Evolutionary conservation across 2,888 invertebrate genomes (phyloP).

Genomic region (Punctoribates punctum): DNA sequence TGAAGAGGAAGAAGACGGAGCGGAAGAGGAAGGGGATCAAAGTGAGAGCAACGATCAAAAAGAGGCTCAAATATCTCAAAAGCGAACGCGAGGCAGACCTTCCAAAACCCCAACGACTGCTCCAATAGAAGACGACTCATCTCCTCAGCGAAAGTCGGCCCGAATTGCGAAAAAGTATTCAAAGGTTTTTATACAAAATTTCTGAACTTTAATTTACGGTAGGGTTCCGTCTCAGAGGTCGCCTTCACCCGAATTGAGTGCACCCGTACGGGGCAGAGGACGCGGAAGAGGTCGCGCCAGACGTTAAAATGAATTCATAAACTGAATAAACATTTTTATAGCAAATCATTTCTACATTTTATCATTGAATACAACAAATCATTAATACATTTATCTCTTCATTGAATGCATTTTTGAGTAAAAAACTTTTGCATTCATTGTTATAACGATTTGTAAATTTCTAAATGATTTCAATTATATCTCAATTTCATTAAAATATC

Average conservation of each 20-base stretch:
- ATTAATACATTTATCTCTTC: neutral
- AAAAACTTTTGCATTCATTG: neutral
- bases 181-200: neutral
- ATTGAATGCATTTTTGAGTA: neutral
- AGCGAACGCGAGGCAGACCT: no score
- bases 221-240: constrained; percentile 16
- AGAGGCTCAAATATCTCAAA: no score
- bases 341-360: neutral
- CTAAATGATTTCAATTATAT: no score
- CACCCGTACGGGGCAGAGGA: constrained; percentile 17
- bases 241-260: neutral
- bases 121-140: constrained; percentile 36
- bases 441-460: neutral
- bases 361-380: constrained; percentile 1
- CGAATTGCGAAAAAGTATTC: constrained; percentile 43
- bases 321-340: neutral
- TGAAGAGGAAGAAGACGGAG: neutral
- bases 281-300: constrained; percentile 35
- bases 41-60: neutral
- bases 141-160: constrained; percentile 43
- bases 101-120: constrained; percentile 1
- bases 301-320: neutral
- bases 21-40: neutral
- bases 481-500: no score
- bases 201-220: neutral